Evolutionary conservation across 2,797 vertebrate genomes (phyloP).

Genomic region (Centropyge bicolor): DNA sequence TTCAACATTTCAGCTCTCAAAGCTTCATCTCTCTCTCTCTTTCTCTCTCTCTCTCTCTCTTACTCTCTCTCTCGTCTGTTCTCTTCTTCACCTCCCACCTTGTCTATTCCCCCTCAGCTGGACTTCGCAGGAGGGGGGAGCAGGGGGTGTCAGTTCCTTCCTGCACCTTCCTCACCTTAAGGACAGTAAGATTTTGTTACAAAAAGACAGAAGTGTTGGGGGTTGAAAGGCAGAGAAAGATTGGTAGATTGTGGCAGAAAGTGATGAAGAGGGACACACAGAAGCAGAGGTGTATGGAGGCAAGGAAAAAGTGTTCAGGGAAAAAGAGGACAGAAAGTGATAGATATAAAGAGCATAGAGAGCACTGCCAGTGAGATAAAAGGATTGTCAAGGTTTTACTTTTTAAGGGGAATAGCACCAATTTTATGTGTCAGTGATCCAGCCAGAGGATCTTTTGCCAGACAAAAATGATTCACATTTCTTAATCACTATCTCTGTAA

Average conservation of each 20-base stretch:
- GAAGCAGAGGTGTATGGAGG: constrained; percentile 25
- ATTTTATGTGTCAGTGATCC: constrained; percentile 45
- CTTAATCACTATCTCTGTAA: constrained; percentile 24
- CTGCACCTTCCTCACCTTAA: constrained; percentile 28
- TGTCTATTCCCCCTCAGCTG: background rate
- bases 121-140: constrained; percentile 2
- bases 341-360: constrained; percentile 22
- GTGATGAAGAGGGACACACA: constrained; percentile 42
- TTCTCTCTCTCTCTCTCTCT: background rate
- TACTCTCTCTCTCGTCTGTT: no score
- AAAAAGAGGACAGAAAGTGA: constrained; percentile 18
- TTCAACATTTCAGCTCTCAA: constrained; percentile 18
- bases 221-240: constrained; percentile 37
- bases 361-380: constrained; percentile 36
- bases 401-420: constrained; percentile 34
- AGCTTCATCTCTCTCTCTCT: background rate
- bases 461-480: constrained; percentile 31
- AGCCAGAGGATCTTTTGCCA: constrained; percentile 28
- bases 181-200: constrained; percentile 43
- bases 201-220: constrained; percentile 30
- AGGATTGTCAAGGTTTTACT: constrained; percentile 31
- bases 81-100: constrained; percentile 1
- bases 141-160: background rate
- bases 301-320: constrained; percentile 14
- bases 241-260: constrained; percentile 27